Percentiles rank a stretch among this genome's conserved stretches.
Evolutionary conservation across 2,888 invertebrate species (phyloP).

Genomic region (Mesopsocus fuscifrons): DNA sequence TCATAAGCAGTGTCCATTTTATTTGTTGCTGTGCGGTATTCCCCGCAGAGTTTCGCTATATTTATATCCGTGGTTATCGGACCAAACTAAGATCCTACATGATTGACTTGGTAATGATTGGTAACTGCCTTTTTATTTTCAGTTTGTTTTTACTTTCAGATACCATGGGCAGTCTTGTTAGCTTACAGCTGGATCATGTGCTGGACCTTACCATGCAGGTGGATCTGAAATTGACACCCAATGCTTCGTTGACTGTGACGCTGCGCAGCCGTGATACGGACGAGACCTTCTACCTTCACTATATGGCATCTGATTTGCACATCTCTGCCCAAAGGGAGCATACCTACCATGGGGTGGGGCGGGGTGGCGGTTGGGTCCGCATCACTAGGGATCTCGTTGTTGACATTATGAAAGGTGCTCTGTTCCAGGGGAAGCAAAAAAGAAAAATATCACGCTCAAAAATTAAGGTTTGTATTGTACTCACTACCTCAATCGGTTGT

Average conservation of each 20-base stretch:
- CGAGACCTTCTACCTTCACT: conserved; percentile 63
- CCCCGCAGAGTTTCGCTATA: too few species aligned
- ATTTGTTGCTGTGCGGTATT: too few species aligned
- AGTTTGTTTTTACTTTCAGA: conserved; percentile 23
- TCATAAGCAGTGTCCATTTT: too few species aligned
- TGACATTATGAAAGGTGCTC: conserved; percentile 81
- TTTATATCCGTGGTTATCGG: too few species aligned
- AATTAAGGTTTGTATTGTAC: too few species aligned
- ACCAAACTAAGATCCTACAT: too few species aligned
- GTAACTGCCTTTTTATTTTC: too few species aligned
- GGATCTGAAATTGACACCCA: conserved; percentile 42
- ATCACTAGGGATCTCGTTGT: conserved; percentile 74
- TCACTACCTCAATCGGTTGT: too few species aligned
- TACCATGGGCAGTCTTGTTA: conserved; percentile 44
- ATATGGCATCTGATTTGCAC: conserved; percentile 51
- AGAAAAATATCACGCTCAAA: conserved; percentile 49
- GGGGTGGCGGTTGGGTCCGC: conserved; percentile 25
- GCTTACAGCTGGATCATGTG: conserved; percentile 43
- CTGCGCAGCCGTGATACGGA: conserved; percentile 60
- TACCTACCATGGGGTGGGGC: conserved; percentile 72
- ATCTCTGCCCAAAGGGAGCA: conserved; percentile 42
- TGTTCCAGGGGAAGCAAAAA: conserved; percentile 43
- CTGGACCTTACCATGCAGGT: conserved; percentile 58
- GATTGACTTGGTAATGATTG: too few species aligned
- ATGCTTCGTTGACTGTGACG: conserved; percentile 63